These are phyloP conservation scores for Odontomyia ornata DNA, from an alignment of 2,888 invertebrate genomes.

Conservation along the genomic window DNA sequence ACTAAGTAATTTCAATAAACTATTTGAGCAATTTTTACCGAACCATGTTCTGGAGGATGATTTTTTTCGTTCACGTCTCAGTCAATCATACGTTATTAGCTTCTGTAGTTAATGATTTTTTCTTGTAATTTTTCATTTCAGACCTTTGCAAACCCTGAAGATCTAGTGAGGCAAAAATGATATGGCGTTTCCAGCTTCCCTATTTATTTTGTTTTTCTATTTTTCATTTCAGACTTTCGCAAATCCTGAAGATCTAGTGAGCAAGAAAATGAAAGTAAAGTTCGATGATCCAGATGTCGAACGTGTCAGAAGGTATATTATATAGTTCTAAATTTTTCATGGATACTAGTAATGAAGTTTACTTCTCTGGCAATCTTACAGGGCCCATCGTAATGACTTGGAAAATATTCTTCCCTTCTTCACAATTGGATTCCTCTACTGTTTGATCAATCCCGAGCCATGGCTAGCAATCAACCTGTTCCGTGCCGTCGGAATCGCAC, in stretches of 20 bases:
- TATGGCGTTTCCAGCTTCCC: no score
- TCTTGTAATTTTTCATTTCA: not conserved
- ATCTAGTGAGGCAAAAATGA: conserved; percentile 60
- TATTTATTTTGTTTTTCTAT: not conserved
- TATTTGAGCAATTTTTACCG: no score
- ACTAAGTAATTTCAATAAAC: no score
- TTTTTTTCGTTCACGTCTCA: no score
- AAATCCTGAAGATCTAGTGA: conserved; percentile 67
- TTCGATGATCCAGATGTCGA: conserved; percentile 67
- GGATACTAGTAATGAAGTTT: not conserved
- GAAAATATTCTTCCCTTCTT: conserved; percentile 70
- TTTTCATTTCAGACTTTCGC: conserved; percentile 68
- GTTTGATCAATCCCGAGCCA: conserved; percentile 65
- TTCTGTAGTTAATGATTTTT: not conserved
- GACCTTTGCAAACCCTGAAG: conserved; percentile 53
- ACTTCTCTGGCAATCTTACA: conserved; percentile 56
- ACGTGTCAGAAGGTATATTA: conserved; percentile 62
- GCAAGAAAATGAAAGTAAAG: conserved; percentile 61
- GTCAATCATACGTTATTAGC: no score
- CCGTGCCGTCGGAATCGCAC: conserved; percentile 65
- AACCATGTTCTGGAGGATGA: no score
- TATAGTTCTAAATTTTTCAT: not conserved
- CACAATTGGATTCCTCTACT: conserved; percentile 66
- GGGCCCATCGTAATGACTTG: conserved; percentile 71
- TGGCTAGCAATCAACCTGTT: conserved; percentile 66